Base-by-base conservation (phyloP, 2,888 invertebrate species). In the Xanthorhoe designata region DNA sequence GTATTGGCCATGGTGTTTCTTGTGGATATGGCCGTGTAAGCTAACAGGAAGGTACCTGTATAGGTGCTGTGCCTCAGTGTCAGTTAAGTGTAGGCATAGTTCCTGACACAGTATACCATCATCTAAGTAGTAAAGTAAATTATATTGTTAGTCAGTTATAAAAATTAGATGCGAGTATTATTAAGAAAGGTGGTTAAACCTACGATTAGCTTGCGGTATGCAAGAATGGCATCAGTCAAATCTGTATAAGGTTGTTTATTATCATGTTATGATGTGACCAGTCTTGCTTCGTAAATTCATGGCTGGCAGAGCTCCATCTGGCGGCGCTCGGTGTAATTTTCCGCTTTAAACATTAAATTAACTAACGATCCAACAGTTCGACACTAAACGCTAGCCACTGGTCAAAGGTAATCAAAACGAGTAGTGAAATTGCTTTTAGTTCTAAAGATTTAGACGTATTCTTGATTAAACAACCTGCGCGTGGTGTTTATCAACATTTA, bases 231-330 rank as follows among this genome's bases (percentile, higher is more conserved):
- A 13, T 42, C 13, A 42, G 13, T 42, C 38, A 42, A 42, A 42
- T 15, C 47, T 47, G 13, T 17, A 17, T 47, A 17, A 47, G 47
- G 47, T 17, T 47, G 47, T 47, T 47, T 47, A 15, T 6, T 47
- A 17, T 1, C 17, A 47, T 47, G 47, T 47, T 17, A 42, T 42
- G 38, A 42, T 42, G 38, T 8, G 47, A 7, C 45, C 45, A 15
- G 45, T 38, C 47, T 17, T 47, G 47, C 35, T 6, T 19, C 50
- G 7, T 45, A 45, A 32, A 19, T 54, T 7, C 17, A 50, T 10
- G 3, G 32, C 82, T 91, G 92, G 92, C 91, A 81, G 0, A 13
- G 53, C 66, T 84, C 90, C 92, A 91, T 84, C 81, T 89, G 89
- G 87, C 88, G 86, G 80, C 79, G 77, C 53, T 53, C 64, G 65